Conservation (phyloP, 2,888 invertebrate genomes). For the Aricia artaxerxes region DNA sequence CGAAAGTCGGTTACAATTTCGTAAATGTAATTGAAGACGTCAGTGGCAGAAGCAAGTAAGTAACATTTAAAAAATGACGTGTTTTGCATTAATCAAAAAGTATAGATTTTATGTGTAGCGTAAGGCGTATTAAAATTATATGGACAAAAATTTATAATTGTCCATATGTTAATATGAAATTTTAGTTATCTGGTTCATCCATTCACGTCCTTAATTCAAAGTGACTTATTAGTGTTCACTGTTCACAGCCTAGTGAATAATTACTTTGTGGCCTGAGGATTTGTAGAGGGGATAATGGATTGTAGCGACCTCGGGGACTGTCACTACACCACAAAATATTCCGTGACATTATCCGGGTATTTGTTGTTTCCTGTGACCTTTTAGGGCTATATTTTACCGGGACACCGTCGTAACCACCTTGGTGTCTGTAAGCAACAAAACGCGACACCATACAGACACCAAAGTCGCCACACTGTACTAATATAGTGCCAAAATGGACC, state of each 20-base stretch:
- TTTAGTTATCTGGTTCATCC: neutral
- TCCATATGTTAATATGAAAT: neutral
- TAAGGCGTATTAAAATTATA: too few relatives aligned
- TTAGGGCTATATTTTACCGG: neutral
- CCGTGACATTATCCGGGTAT: constrained; percentile 8
- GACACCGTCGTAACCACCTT: too few relatives aligned
- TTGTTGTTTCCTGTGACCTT: neutral
- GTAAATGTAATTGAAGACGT: too few relatives aligned
- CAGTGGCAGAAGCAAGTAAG: too few relatives aligned
- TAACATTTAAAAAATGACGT: too few relatives aligned
- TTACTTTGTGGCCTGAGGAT: neutral
- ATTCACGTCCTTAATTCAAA: neutral
- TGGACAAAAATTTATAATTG: too few relatives aligned
- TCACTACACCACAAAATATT: constrained; percentile 12
- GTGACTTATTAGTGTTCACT: constrained; percentile 19
- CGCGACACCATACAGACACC: neutral
- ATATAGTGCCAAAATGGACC: too few relatives aligned
- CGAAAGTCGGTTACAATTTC: too few relatives aligned
- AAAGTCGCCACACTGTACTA: neutral
- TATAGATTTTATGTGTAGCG: too few relatives aligned
- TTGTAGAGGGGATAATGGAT: constrained; percentile 16
- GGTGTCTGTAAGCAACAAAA: neutral
- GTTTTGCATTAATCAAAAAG: too few relatives aligned
- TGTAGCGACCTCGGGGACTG: neutral
- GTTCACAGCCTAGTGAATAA: constrained; percentile 19